Base-by-base conservation (phyloP, 2,113 vertebrate genomes). In the Nycticorax nycticorax region DNA sequence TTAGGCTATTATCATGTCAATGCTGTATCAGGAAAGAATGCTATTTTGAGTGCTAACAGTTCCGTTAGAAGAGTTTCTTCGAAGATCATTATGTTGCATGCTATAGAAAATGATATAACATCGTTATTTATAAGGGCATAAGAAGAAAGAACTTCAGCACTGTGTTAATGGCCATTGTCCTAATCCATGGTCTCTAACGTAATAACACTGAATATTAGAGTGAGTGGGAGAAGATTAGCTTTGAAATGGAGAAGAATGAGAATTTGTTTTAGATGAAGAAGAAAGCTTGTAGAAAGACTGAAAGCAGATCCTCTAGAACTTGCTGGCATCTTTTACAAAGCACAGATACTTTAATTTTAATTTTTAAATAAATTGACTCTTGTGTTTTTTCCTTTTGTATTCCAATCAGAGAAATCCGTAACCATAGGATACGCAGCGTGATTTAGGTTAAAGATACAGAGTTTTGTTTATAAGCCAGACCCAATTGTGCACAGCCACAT, bases 1-100 rank as follows among this genome's bases (percentile, higher is more conserved):
- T 96, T 89, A 91, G 77, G 82, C 84, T 89, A 94, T 97, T 96
- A 97, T 85, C 86, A 74, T 90, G 91, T 97, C 95, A 96, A 39
- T 28, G 50, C n/a, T 76, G 37, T 90, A 67, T 77, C 41, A 82
- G 82, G 77, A 67, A 72, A 86, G 73, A 95, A 52, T 43, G 37
- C 12, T 79, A 68, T 50, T 79, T 82, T 88, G 73, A 96, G 62
- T 69, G 85, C 66, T 87, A 59, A 76, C 27, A 15, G 73, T 79
- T 86, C 56, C 63, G 60, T 55, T 67, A 63, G 62, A 93, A 53
- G 50, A 79, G 75, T 48, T 95, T 73, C 75, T 73, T 43, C 9
- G 33, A 89, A 92, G 43, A 55, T 12, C 9, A 37, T 93, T 91
- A 80, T 76, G 20, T 37, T 43, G 16, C 19, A 78, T 20, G 47